Evolutionary conservation across 1,140 invertebrate genomes (phyloP).

Genomic region (Phortica variegata): DNA sequence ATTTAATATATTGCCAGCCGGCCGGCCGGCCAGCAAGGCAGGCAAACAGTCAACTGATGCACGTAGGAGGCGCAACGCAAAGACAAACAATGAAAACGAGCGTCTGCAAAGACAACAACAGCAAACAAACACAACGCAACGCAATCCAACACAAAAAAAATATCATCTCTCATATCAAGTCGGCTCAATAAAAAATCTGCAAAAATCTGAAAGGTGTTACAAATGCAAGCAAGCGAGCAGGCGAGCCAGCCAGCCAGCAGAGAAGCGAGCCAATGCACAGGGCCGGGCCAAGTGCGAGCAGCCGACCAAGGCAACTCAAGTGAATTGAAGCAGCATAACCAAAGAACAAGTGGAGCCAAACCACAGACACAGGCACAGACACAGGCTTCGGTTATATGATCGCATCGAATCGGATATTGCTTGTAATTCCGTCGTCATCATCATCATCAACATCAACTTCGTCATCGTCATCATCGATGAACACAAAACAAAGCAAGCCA

Average conservation of each 20-base stretch:
- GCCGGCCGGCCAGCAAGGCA: neutral
- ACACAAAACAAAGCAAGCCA: slow-evolving; percentile 24
- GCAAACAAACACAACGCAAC: slow-evolving; percentile 26
- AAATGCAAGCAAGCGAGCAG: slow-evolving; percentile 16
- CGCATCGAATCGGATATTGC: too few species aligned
- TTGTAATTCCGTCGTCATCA: too few species aligned
- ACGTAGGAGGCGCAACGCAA: too few species aligned
- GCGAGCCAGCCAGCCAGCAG: too few species aligned
- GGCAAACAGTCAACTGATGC: neutral
- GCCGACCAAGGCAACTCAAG: neutral
- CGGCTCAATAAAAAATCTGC: neutral
- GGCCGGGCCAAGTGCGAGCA: too few species aligned
- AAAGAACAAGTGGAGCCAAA: slow-evolving; percentile 15
- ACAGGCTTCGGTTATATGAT: neutral
- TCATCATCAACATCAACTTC: too few species aligned
- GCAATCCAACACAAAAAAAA: neutral
- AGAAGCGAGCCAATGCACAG: too few species aligned
- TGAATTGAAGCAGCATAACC: slow-evolving; percentile 25
- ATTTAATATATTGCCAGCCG: neutral
- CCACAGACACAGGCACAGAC: neutral
- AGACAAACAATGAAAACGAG: slow-evolving; percentile 1
- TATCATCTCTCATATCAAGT: neutral
- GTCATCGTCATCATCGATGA: too few species aligned
- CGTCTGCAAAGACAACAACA: slow-evolving; percentile 13
- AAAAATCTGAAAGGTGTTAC: slow-evolving; percentile 49